Conservation (phyloP, 2,797 vertebrate genomes). For the Merluccius polli region DNA sequence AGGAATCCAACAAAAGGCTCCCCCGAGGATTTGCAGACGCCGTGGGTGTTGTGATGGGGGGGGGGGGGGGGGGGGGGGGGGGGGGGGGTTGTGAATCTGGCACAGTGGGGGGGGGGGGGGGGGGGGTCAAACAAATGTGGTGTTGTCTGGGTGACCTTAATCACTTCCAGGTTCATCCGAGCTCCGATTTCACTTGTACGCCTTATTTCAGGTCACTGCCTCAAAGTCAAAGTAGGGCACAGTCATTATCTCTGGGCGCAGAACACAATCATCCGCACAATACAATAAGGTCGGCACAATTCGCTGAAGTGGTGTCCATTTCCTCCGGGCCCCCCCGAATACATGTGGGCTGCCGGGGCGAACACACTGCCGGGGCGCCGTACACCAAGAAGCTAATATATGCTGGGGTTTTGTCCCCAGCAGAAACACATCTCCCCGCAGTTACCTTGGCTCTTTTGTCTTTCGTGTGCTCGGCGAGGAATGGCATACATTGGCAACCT, state of each 20-base stretch:
- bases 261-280: slow-evolving; percentile 79
- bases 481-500: background rate
- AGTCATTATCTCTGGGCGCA: slow-evolving; percentile 78
- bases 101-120: background rate
- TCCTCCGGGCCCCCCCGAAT: slow-evolving; percentile 65
- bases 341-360: slow-evolving; percentile 42
- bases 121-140: slow-evolving; percentile 73
- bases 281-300: slow-evolving; percentile 77
- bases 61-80: slow-evolving; percentile 34
- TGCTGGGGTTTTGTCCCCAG: slow-evolving; percentile 40
- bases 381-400: slow-evolving; percentile 44
- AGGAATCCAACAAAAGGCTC: slow-evolving; percentile 63
- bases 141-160: slow-evolving; percentile 75
- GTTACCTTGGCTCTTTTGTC: slow-evolving; percentile 28
- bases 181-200: slow-evolving; percentile 75
- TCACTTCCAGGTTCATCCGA: slow-evolving; percentile 75
- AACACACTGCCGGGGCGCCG: slow-evolving; percentile 40
- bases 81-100: too few relatives aligned
- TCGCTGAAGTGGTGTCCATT: slow-evolving; percentile 74
- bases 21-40: slow-evolving; percentile 57
- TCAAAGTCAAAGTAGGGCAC: slow-evolving; percentile 79
- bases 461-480: slow-evolving; percentile 21
- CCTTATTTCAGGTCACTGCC: slow-evolving; percentile 80
- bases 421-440: slow-evolving; percentile 35
- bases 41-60: background rate